Conservation (phyloP, 2,113 vertebrate genomes). For the Colius striatus region DNA sequence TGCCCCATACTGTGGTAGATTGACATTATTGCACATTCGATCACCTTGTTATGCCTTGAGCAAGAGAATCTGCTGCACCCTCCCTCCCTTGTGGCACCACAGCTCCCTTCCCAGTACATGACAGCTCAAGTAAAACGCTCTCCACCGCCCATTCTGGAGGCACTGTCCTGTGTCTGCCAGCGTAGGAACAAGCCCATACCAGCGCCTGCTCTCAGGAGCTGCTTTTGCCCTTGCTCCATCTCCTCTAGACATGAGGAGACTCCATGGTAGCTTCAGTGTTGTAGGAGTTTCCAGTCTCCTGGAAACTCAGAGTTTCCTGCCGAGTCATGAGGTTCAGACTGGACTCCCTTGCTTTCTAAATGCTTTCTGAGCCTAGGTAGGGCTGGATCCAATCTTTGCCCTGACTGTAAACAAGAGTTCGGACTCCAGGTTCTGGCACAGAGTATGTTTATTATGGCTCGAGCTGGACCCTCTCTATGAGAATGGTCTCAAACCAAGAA, state of each 20-base stretch:
- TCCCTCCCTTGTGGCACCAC: neutral
- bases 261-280: neutral
- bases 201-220: neutral
- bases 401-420: too few relatives aligned
- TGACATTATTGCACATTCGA: neutral
- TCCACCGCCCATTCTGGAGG: neutral
- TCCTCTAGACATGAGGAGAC: neutral
- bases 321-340: too few relatives aligned
- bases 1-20: neutral
- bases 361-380: too few relatives aligned
- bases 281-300: too few relatives aligned
- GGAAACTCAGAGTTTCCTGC: too few relatives aligned
- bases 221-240: neutral
- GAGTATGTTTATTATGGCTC: too few relatives aligned
- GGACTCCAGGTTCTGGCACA: too few relatives aligned
- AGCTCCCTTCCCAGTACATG: neutral
- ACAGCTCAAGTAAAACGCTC: neutral
- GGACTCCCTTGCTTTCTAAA: too few relatives aligned
- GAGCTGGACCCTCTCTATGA: too few relatives aligned
- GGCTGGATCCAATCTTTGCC: too few relatives aligned
- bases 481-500: too few relatives aligned
- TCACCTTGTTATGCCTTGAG: neutral
- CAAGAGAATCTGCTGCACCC: neutral
- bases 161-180: neutral
- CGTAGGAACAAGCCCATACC: rapidly evolving